Conservation (phyloP, 2,113 vertebrate genomes). For the Psammodynastes pulverulentus region DNA sequence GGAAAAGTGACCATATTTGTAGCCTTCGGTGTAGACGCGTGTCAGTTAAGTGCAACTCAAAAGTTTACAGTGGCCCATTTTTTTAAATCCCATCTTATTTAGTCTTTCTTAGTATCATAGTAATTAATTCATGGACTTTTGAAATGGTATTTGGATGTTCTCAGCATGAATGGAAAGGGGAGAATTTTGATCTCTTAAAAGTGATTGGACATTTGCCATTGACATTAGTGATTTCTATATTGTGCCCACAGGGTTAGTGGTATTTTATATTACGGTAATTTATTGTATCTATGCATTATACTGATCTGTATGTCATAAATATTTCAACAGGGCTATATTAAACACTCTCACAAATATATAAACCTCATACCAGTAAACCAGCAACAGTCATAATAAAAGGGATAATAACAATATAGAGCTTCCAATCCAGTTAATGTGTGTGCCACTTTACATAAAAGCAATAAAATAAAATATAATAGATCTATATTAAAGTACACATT, state of each 20-base stretch:
- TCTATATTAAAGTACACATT: not conserved
- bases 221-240: not conserved
- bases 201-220: not conserved
- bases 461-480: not conserved
- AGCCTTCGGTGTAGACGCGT: not conserved
- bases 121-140: conserved; percentile 58
- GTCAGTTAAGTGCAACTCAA: not conserved
- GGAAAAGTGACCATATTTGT: not conserved
- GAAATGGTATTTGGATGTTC: conserved; percentile 31
- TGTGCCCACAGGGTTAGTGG: not conserved
- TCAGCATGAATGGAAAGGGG: conserved; percentile 26
- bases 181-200: not conserved
- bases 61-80: not conserved
- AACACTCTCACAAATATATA: not conserved
- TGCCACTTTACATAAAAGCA: not conserved
- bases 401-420: not conserved
- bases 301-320: not conserved
- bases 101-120: conserved; percentile 44
- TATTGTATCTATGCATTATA: not conserved
- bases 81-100: not conserved
- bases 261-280: not conserved
- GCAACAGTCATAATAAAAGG: not conserved
- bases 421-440: not conserved
- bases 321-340: not conserved
- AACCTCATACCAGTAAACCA: not conserved